Evolutionary conservation across 2,888 invertebrate genomes (phyloP), one percentile per base, ranked within the genome.

Genomic region (Archaeoteleia sp.): DNA sequence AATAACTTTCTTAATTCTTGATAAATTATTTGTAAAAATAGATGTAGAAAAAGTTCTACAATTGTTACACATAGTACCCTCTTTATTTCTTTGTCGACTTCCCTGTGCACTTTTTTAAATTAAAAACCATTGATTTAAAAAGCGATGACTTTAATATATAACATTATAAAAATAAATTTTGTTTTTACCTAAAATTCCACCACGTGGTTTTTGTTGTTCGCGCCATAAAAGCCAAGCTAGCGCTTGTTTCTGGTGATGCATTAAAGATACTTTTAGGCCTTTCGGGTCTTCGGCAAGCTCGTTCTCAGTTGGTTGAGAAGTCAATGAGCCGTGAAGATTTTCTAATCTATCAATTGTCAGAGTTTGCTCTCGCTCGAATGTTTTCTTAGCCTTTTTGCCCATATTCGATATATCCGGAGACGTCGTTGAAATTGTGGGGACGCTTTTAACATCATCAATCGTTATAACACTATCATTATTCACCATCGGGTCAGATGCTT

Each of bases 141-240:
- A 32, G 27, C 6, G 27, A n/a, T n/a, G 2, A 27, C n/a, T 27
- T 25, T 25, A 14, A 27, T 12, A 1, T 27, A 13, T 42, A 2
- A 6, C 9, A 27, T 40, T 15, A 17, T 37, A 13, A 37, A n/a
- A 39, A 13, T 20, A 8, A 20, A 8, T 17, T 14, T 29, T 12
- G 2, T 7, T 37, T 20, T 23, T 87, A 89, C 94, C 95, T 43
- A 97, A 87, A 73, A 97, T 93, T 8, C 97, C 97, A 0, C 96
- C 96, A 25, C 91, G 86, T 0, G 95, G 94, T 46, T 90, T 91
- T 83, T 95, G 94, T n/a, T 87, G 87, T 86, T 98, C 98, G 12
- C 97, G 87, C 96, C 96, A 97, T 12, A 88, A 78, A 77, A 98
- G 87, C 97, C 97, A 98, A 7, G 92, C 90, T 0, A 98, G 86